Evolutionary conservation across 2,888 invertebrate species (phyloP).

Genomic region (Gymnocheta viridis): DNA sequence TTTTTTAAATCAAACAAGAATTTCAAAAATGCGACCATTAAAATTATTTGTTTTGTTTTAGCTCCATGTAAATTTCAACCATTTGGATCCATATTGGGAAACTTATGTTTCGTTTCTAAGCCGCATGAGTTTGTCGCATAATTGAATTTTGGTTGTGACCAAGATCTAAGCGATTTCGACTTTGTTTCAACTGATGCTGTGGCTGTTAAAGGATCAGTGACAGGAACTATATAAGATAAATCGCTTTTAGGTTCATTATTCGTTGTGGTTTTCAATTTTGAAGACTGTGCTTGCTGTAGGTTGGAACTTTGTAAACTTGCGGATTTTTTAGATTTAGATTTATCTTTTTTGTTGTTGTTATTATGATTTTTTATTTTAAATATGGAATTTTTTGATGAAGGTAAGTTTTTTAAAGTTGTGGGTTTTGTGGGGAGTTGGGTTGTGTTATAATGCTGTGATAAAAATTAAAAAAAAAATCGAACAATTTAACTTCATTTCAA

Average conservation of each 20-base stretch:
- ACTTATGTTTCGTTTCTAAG: slow-evolving; percentile 75
- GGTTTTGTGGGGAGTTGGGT: slow-evolving; percentile 13
- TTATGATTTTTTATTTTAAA: slow-evolving; percentile 50
- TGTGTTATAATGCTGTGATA: slow-evolving; percentile 24
- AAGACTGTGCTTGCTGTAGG: slow-evolving; percentile 18
- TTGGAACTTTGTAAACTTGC: slow-evolving; percentile 59
- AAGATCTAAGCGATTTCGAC: slow-evolving; percentile 65
- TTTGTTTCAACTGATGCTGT: slow-evolving; percentile 66
- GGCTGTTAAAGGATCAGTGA: slow-evolving; percentile 73
- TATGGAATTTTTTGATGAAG: slow-evolving; percentile 36
- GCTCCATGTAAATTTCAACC: slow-evolving; percentile 74
- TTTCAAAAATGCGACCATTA: slow-evolving; percentile 30
- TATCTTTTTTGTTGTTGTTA: slow-evolving; percentile 59
- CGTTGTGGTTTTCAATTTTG: slow-evolving; percentile 45
- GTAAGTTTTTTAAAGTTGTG: slow-evolving; percentile 62
- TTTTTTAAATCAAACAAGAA: slow-evolving; percentile 8
- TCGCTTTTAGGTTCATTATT: slow-evolving; percentile 64
- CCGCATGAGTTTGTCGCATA: slow-evolving; percentile 15
- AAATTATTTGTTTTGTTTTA: background rate
- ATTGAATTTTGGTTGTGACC: slow-evolving; percentile 72
- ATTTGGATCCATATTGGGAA: slow-evolving; percentile 81
- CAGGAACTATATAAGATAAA: slow-evolving; percentile 78
- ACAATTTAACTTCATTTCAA: background rate
- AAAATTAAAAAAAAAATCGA: background rate
- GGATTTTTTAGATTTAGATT: slow-evolving; percentile 61